phyloP scores from a whole-genome alignment of 2,797 vertebrate species.

The Cephalopachus bancanus region DNA sequence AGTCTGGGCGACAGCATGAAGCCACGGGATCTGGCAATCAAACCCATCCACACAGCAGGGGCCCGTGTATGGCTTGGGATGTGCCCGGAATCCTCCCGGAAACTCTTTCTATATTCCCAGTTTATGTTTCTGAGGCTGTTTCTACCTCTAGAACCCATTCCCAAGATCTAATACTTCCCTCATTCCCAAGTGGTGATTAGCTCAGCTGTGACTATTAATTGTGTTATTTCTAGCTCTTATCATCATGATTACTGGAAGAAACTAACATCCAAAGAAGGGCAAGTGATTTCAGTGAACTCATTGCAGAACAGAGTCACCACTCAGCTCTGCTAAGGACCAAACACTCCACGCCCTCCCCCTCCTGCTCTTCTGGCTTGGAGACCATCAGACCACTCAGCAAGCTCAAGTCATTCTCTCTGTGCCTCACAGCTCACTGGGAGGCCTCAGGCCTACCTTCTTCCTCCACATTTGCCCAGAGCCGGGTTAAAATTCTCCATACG shows the following conservation, averaged over 20 bases:
- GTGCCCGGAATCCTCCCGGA: background rate
- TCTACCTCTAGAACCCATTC: background rate
- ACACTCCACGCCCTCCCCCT: fast-evolving
- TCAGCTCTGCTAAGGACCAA: background rate
- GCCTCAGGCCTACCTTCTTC: background rate
- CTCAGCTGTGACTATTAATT: background rate
- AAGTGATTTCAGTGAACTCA: background rate
- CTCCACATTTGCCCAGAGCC: background rate
- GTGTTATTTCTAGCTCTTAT: background rate
- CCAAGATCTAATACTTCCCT: background rate
- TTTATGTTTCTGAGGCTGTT: background rate
- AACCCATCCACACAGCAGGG: fast-evolving
- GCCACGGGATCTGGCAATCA: background rate
- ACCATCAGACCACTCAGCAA: background rate
- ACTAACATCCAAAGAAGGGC: background rate
- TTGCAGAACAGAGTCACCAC: too few species aligned
- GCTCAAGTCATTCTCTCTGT: background rate
- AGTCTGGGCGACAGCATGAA: background rate
- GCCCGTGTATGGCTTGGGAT: background rate
- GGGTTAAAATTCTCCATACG: background rate
- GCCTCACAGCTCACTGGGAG: background rate
- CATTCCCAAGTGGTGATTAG: background rate
- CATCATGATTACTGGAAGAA: background rate
- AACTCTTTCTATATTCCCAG: background rate
- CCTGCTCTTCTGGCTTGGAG: background rate